Conservation (phyloP, 2,888 invertebrate species). For the Flabesymbios commensalis region DNA sequence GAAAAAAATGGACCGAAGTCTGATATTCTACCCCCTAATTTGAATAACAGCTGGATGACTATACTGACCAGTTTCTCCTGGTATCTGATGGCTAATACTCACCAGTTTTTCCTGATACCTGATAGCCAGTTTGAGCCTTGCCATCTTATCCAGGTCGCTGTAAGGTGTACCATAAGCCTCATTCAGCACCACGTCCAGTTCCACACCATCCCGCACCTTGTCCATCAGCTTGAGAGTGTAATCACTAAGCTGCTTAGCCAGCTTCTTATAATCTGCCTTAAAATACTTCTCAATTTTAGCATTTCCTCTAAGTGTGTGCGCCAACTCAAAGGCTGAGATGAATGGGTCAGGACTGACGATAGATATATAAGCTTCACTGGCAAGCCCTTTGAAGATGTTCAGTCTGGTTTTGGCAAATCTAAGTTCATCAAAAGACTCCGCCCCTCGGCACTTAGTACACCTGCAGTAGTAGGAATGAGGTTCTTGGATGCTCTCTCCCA, state of each 20-base stretch:
- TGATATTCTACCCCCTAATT: too few relatives aligned
- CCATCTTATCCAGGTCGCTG: slow-evolving; percentile 36
- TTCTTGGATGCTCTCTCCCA: slow-evolving; percentile 50
- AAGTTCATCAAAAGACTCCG: slow-evolving; percentile 51
- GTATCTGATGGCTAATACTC: slow-evolving; percentile 49
- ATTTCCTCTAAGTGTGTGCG: slow-evolving; percentile 45
- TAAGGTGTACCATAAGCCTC: slow-evolving; percentile 34
- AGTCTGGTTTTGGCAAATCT: slow-evolving; percentile 54
- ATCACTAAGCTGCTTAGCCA: slow-evolving; percentile 49
- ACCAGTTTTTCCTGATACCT: slow-evolving; percentile 56
- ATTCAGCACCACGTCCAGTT: slow-evolving; percentile 53
- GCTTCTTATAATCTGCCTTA: slow-evolving; percentile 51
- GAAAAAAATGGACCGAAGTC: too few relatives aligned
- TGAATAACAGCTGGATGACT: too few relatives aligned
- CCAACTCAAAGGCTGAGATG: slow-evolving; percentile 53
- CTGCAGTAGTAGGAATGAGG: slow-evolving; percentile 54
- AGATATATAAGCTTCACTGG: slow-evolving; percentile 56
- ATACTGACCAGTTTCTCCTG: too few relatives aligned
- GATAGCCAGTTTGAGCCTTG: slow-evolving; percentile 52
- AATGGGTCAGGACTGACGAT: slow-evolving; percentile 55
- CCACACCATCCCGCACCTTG: slow-evolving; percentile 51
- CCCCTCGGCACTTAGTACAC: slow-evolving; percentile 51
- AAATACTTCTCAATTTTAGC: slow-evolving; percentile 54
- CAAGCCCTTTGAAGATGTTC: slow-evolving; percentile 53
- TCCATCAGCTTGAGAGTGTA: slow-evolving; percentile 53